Evolutionary conservation across 2,888 invertebrate genomes (phyloP).

Genomic region (Heliconius hortense): DNA sequence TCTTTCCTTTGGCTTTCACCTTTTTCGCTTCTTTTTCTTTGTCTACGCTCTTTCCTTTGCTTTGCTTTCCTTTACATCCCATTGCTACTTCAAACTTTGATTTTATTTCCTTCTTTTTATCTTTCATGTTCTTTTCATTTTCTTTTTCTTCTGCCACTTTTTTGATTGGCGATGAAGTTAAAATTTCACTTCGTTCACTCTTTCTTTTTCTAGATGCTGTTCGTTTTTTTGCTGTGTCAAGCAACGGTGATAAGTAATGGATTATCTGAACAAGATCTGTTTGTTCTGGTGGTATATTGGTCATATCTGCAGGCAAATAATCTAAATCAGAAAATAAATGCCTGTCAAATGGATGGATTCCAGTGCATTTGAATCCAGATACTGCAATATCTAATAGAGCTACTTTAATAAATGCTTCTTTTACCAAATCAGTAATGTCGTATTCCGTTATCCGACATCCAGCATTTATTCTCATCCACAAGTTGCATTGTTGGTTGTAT

Average conservation of each 20-base stretch:
- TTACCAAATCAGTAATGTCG: constrained; percentile 39
- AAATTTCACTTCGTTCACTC: neutral
- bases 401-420: constrained; percentile 40
- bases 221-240: neutral
- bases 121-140: neutral
- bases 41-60: neutral
- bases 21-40: neutral
- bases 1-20: neutral
- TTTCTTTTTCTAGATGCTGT: neutral
- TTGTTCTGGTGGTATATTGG: no score
- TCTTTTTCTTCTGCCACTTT: neutral
- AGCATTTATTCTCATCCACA: no score
- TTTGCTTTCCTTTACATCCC: neutral
- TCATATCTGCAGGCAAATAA: constrained; percentile 33
- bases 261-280: neutral
- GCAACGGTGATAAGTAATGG: neutral
- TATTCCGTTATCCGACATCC: constrained; percentile 34
- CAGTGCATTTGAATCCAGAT: constrained; percentile 42
- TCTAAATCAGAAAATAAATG: constrained; percentile 35
- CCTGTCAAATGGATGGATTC: constrained; percentile 29
- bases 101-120: neutral
- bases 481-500: neutral
- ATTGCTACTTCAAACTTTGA: neutral
- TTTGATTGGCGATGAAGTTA: neutral
- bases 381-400: constrained; percentile 40